Conservation (phyloP, 2,113 vertebrate genomes). For the Trochalopteron elliotii region DNA sequence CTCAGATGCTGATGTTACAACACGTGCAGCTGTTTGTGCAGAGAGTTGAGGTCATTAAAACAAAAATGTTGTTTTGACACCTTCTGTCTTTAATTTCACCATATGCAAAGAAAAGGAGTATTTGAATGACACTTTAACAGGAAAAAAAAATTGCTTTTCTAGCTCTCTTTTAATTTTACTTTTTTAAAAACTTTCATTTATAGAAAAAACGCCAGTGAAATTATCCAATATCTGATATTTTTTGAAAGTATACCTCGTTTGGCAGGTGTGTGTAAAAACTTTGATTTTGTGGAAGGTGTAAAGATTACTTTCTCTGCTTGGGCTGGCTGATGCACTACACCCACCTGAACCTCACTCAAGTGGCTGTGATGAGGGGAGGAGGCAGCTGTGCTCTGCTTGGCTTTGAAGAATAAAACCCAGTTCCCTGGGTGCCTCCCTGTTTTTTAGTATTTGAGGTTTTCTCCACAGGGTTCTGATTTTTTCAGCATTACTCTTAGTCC, state of each 20-base stretch:
- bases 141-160: neutral
- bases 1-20: neutral
- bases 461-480: neutral
- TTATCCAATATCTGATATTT: neutral
- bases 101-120: neutral
- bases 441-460: neutral
- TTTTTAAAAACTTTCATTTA: neutral
- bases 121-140: neutral
- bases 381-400: neutral
- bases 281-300: neutral
- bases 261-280: neutral
- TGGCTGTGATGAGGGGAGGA: neutral
- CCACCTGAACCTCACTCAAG: neutral
- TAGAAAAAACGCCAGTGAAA: neutral
- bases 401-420: neutral
- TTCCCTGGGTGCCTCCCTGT: neutral
- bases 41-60: neutral
- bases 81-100: neutral
- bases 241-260: neutral
- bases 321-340: neutral
- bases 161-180: neutral
- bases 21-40: neutral
- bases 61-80: neutral
- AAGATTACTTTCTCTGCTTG: neutral
- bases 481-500: neutral